Percentiles rank a stretch among this genome's conserved stretches.
Evolutionary conservation across 1,140 invertebrate species (phyloP).

Genomic region (Zaprionus nigranus): DNA sequence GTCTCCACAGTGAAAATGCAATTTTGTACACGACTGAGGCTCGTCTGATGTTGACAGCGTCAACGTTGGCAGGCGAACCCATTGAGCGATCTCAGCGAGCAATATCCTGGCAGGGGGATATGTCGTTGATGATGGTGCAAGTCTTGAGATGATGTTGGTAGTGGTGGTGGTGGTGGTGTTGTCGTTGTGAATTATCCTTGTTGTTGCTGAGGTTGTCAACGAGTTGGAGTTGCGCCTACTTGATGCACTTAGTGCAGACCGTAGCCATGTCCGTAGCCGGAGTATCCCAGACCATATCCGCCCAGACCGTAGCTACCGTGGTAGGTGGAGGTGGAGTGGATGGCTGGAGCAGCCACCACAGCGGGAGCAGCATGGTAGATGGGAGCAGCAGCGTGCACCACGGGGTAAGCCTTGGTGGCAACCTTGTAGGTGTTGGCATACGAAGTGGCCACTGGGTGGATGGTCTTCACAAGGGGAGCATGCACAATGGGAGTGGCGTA

Average conservation of each 20-base stretch:
- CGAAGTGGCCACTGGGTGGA: constrained; percentile 85
- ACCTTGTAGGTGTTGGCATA: constrained; percentile 87
- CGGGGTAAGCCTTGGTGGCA: constrained; percentile 74
- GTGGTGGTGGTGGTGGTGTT: constrained; percentile 4
- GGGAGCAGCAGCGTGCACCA: constrained; percentile 77
- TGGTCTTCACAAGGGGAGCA: constrained; percentile 70
- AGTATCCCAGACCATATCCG: constrained; percentile 60
- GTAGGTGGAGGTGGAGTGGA: constrained; percentile 77
- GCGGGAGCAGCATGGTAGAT: constrained; percentile 73
- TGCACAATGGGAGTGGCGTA: constrained; percentile 83
- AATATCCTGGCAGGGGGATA: not conserved
- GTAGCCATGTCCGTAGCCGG: constrained; percentile 54
- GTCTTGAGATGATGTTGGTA: constrained; percentile 1
- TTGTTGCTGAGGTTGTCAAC: constrained; percentile 52
- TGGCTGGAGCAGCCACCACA: constrained; percentile 73
- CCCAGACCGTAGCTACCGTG: constrained; percentile 46
- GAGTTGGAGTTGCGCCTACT: not conserved
- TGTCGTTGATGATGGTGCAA: constrained; percentile 12
- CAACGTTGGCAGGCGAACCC: constrained; percentile 52
- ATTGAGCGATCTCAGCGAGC: constrained; percentile 32
- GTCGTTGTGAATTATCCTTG: constrained; percentile 9
- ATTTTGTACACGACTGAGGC: constrained; percentile 40
- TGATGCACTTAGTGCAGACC: constrained; percentile 63
- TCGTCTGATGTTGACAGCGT: constrained; percentile 63
- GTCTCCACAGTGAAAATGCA: not conserved